Evolutionary conservation across 2,888 invertebrate genomes (phyloP), one percentile per base, ranked within the genome.

Genomic region (Noctua janthe): DNA sequence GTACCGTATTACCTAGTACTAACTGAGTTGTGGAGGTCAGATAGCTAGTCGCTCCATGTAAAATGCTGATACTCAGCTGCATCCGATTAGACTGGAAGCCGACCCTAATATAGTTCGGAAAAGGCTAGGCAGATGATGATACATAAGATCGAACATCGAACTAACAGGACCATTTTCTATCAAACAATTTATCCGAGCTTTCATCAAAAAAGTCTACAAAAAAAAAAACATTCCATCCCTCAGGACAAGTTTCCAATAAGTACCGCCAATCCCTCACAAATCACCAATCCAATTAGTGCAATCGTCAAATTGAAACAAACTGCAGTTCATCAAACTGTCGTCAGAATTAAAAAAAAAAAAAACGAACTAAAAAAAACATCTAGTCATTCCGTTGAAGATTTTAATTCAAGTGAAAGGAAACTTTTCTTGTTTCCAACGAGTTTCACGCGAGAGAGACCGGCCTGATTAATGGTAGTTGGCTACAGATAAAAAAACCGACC

Each of bases 321-420:
- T 91, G 90, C 91, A 91, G 90, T 93, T 91, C 91, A 94, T 93
- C 93, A 93, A 90, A 90, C 91, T 91, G 92, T 91, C 90, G 83
- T 77, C 74, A 74, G 74, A 82, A 76, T 85, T 74, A 76, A 83
- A 86, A 82, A 85, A 83, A 85, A 83, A 85, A 71, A 82, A 90
- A 83, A 71, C 77, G 88, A 86, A 89, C 78, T 39, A 76, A 90
- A 90, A 88, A 92, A 92, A 91, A 85, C 84, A 79, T 81, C 77
- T 69, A 93, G 91, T 92, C 93, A 93, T 92, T 88, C 88, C 88
- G 90, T 86, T 91, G 85, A 91, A 93, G 93, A 93, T 93, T 95
- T 95, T 94, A 95, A 95, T 95, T 94, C 94, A 81, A 93, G 93
- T 92, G 93, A 94, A 93, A 94, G 93, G 90, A 92, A 94, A 95